Percentiles rank a stretch among this genome's conserved stretches.
Conservation (phyloP, 2,797 vertebrate genomes). For the Oreochromis mossambicus region DNA sequence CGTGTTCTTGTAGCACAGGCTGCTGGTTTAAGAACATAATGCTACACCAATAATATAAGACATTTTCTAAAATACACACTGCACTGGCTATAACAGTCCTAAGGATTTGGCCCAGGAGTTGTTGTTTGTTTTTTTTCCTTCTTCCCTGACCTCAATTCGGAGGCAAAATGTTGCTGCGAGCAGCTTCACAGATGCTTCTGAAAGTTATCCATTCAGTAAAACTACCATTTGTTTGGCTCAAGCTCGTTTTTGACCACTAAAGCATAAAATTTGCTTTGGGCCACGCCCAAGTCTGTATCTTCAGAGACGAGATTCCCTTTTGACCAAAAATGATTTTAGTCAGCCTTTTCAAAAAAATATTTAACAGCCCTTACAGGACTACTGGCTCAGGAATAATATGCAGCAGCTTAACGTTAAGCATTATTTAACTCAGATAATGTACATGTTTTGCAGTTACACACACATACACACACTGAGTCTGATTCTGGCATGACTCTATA, state of each 20-base stretch:
- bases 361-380: constrained; percentile 37
- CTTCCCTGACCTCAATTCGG: neutral
- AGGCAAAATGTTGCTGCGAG: constrained; percentile 20
- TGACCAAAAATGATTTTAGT: constrained; percentile 60
- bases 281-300: constrained; percentile 16
- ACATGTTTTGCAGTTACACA: constrained; percentile 14
- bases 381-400: constrained; percentile 34
- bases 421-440: constrained; percentile 13
- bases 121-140: neutral
- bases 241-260: constrained; percentile 35
- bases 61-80: neutral
- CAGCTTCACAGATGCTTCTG: constrained; percentile 12
- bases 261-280: constrained; percentile 51
- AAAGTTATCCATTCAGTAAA: constrained; percentile 23
- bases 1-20: neutral
- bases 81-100: neutral
- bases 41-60: neutral
- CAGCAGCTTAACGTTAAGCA: constrained; percentile 32
- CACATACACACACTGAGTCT: neutral
- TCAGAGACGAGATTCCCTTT: constrained; percentile 40
- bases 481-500: neutral
- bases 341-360: constrained; percentile 50
- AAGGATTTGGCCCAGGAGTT: neutral
- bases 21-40: neutral
- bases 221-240: constrained; percentile 40